Conservation (phyloP, 2,113 vertebrate species). For the Elanoides forficatus region DNA sequence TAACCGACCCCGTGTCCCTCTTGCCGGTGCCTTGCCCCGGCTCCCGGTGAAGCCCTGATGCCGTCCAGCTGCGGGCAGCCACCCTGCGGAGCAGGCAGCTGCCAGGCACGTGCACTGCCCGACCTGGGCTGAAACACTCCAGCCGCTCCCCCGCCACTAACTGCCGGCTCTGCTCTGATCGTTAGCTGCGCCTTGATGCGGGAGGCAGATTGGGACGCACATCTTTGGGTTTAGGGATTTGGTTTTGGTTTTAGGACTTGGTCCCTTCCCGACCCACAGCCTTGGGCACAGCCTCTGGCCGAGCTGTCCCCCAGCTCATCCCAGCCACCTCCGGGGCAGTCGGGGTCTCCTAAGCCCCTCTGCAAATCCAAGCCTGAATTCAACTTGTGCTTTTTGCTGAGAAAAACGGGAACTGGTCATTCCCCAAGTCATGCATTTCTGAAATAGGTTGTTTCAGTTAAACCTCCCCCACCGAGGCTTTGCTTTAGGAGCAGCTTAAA, state of each 20-base stretch:
- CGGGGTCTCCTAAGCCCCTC: background rate
- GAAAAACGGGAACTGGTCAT: background rate
- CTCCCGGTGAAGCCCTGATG: background rate
- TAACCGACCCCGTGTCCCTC: rapidly evolving
- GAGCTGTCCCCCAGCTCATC: background rate
- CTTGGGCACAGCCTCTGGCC: background rate
- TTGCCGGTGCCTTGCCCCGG: rapidly evolving
- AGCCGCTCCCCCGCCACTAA: background rate
- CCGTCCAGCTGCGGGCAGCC: background rate
- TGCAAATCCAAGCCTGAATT: background rate
- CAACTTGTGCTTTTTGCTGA: background rate
- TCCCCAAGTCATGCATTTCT: rapidly evolving
- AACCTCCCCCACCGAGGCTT: background rate
- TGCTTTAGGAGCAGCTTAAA: background rate
- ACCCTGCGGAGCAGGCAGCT: background rate
- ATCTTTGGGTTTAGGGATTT: background rate
- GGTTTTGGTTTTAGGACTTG: background rate
- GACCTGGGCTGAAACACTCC: background rate
- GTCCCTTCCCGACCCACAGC: background rate
- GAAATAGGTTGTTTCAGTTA: background rate
- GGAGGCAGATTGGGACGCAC: background rate
- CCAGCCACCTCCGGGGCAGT: rapidly evolving
- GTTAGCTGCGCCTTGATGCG: background rate
- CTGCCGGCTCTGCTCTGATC: rapidly evolving
- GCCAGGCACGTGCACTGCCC: background rate